phyloP scores from a whole-genome alignment of 2,113 vertebrate genomes.

The Epinephelus lanceolatus region DNA sequence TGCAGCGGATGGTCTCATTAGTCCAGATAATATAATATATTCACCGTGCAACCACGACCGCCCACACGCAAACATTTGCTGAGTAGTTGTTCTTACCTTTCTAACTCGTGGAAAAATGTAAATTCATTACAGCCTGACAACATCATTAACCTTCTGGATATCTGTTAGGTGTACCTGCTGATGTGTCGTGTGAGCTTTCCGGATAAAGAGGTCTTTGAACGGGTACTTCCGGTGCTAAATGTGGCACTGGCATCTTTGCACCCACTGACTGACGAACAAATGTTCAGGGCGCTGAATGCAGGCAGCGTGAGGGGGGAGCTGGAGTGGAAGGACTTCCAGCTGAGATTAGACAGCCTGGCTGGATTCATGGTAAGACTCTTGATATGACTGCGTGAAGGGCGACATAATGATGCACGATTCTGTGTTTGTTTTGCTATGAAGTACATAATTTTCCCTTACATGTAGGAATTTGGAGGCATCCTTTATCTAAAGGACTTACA shows the following conservation, averaged over 20 bases:
- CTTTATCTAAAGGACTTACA: neutral
- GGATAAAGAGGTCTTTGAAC: slow-evolving; percentile 92
- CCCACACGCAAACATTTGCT: neutral
- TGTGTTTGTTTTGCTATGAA: neutral
- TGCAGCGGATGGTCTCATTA: slow-evolving; percentile 15
- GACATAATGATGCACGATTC: neutral
- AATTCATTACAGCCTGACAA: neutral
- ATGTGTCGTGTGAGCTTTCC: slow-evolving; percentile 96
- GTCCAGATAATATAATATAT: neutral
- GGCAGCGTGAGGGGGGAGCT: slow-evolving; percentile 90
- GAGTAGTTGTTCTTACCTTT: too few species aligned
- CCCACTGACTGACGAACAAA: slow-evolving; percentile 97
- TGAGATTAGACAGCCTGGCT: slow-evolving; percentile 93
- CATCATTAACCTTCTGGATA: neutral
- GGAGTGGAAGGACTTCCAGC: slow-evolving; percentile 95
- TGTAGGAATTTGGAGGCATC: neutral
- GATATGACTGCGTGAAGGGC: slow-evolving; percentile 6
- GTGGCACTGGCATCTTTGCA: slow-evolving; percentile 95
- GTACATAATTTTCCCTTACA: neutral
- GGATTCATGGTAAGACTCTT: slow-evolving; percentile 90
- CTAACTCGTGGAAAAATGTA: too few species aligned
- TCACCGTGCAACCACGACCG: neutral
- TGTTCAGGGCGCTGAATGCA: slow-evolving; percentile 95
- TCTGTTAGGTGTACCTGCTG: slow-evolving; percentile 90
- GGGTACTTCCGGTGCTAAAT: slow-evolving; percentile 92